These are phyloP conservation scores for Dicrurus megarhynchus DNA, from an alignment of 2,113 vertebrate genomes.

Conservation along the genomic window DNA sequence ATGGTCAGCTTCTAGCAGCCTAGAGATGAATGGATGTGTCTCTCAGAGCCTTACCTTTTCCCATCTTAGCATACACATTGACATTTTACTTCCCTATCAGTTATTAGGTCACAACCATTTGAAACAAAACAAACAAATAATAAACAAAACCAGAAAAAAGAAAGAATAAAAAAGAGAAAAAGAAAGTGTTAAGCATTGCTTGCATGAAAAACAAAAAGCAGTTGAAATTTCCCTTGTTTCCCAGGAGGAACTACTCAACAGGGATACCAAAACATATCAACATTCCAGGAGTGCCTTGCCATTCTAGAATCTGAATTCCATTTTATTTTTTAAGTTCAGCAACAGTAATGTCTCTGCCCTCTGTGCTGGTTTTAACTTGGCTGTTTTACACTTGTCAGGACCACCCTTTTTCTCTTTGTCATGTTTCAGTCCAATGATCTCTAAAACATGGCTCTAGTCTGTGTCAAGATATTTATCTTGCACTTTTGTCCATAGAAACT, in stretches of 20 bases:
- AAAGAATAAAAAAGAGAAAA: not conserved
- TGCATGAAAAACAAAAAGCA: not conserved
- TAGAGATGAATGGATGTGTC: constrained; percentile 14
- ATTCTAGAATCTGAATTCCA: not conserved
- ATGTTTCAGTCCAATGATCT: not conserved
- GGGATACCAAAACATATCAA: not conserved
- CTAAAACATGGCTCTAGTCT: not conserved
- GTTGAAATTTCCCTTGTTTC: not conserved
- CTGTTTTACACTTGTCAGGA: not conserved
- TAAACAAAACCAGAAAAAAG: not conserved
- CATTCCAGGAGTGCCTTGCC: fast-evolving
- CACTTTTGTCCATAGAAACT: not conserved
- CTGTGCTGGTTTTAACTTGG: not conserved
- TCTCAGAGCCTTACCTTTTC: constrained; percentile 1
- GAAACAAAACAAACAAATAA: not conserved
- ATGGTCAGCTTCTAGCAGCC: not conserved
- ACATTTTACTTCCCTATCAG: not conserved
- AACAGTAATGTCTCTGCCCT: not conserved
- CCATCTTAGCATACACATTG: not conserved
- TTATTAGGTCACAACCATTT: not conserved
- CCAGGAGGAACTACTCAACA: not conserved
- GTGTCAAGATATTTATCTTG: not conserved
- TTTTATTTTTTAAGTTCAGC: not conserved
- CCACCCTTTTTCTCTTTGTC: not conserved
- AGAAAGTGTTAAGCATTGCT: not conserved